phyloP scores from a whole-genome alignment of 2,888 invertebrate species.

The Calameuta idolon region DNA sequence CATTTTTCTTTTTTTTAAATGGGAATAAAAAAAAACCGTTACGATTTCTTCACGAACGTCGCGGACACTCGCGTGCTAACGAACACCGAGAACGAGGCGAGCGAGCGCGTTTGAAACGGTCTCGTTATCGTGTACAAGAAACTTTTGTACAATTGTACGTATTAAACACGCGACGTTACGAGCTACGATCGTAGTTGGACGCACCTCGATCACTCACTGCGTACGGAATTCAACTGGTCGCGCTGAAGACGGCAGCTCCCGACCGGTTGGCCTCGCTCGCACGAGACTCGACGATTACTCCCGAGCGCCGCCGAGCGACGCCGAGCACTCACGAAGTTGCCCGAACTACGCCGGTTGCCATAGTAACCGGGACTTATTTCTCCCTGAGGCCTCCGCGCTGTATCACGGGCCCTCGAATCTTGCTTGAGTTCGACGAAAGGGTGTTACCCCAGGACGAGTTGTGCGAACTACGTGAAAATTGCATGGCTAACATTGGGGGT shows the following conservation, averaged over 20 bases:
- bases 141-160: too few species aligned
- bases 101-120: too few species aligned
- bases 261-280: slow-evolving; percentile 63
- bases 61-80: too few species aligned
- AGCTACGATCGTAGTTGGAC: not conserved
- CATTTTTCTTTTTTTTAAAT: too few species aligned
- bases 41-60: too few species aligned
- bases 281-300: slow-evolving; percentile 41
- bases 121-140: too few species aligned
- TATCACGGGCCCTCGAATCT: slow-evolving; percentile 5
- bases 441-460: slow-evolving; percentile 9
- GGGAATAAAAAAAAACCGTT: too few species aligned
- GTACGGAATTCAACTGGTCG: slow-evolving; percentile 58
- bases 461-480: too few species aligned
- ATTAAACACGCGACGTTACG: slow-evolving; percentile 8
- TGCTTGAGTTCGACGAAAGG: slow-evolving; percentile 7
- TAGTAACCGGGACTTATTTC: slow-evolving; percentile 50
- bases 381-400: slow-evolving; percentile 16
- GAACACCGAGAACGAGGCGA: too few species aligned
- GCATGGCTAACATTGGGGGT: too few species aligned
- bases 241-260: slow-evolving; percentile 47
- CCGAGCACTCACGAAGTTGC: slow-evolving; percentile 36
- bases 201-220: slow-evolving; percentile 47
- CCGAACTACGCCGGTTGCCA: slow-evolving; percentile 43
- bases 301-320: slow-evolving; percentile 32